Evolutionary conservation across 2,113 vertebrate species (phyloP).

Genomic region (Brachyhypopomus occidentalis): DNA sequence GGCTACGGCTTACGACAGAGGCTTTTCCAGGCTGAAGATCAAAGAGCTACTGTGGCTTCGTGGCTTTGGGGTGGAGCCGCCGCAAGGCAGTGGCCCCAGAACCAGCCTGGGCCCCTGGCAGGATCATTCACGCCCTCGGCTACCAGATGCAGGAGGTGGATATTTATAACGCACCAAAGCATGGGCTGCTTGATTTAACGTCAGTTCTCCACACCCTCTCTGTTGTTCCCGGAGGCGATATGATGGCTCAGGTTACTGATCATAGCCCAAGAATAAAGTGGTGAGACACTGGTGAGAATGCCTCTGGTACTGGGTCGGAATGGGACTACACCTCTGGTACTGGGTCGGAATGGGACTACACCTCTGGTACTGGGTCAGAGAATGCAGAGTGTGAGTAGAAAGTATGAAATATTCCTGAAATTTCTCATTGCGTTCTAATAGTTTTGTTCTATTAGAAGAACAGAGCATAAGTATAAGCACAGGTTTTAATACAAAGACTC

Average conservation of each 20-base stretch:
- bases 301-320: too few relatives aligned
- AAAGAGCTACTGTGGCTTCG: slow-evolving; percentile 61
- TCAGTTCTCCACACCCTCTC: slow-evolving; percentile 59
- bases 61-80: slow-evolving; percentile 56
- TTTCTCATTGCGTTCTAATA: too few relatives aligned
- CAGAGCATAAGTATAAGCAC: too few relatives aligned
- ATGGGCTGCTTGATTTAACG: slow-evolving; percentile 66
- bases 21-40: slow-evolving; percentile 65
- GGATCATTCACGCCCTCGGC: slow-evolving; percentile 59
- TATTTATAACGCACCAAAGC: slow-evolving; percentile 69
- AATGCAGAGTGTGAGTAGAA: too few relatives aligned
- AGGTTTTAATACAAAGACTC: too few relatives aligned
- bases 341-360: too few relatives aligned
- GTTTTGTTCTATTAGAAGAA: too few relatives aligned
- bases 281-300: background rate
- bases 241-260: background rate
- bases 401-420: too few relatives aligned
- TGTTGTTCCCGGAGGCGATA: background rate
- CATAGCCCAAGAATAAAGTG: background rate
- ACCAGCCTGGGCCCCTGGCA: slow-evolving; percentile 56
- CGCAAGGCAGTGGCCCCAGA: slow-evolving; percentile 60
- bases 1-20: slow-evolving; percentile 41
- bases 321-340: background rate
- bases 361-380: too few relatives aligned
- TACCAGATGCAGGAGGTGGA: slow-evolving; percentile 52